Percentiles rank a stretch among this genome's conserved stretches.
Evolutionary conservation across 1,140 invertebrate species (phyloP).

Genomic region (Hydropsyche tenuis): DNA sequence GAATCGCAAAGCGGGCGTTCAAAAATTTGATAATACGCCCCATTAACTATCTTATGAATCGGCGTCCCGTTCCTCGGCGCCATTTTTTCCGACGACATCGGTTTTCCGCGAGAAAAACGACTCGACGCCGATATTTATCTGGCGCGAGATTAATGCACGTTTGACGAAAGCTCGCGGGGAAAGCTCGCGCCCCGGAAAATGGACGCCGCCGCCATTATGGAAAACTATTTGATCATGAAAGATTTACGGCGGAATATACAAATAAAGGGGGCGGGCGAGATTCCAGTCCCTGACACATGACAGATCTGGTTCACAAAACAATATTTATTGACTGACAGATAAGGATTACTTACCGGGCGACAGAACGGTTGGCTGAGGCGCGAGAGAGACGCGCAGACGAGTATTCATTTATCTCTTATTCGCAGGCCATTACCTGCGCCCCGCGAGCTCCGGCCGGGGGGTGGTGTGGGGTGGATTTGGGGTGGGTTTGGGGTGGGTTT

Average conservation of each 20-base stretch:
- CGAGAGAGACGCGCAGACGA: slow-evolving; percentile 35
- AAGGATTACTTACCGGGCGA: slow-evolving; percentile 41
- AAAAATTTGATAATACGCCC: too few species aligned
- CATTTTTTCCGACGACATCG: too few species aligned
- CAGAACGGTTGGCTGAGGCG: slow-evolving; percentile 29
- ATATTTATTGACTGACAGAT: slow-evolving; percentile 51
- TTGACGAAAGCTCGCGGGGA: neutral
- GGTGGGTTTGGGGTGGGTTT: slow-evolving; percentile 1
- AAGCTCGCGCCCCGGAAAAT: slow-evolving; percentile 26
- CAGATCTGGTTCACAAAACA: slow-evolving; percentile 51
- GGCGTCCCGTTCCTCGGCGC: too few species aligned
- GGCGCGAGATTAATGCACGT: slow-evolving; percentile 13
- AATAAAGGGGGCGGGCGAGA: slow-evolving; percentile 29
- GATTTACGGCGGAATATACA: slow-evolving; percentile 49
- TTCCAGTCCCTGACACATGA: slow-evolving; percentile 41
- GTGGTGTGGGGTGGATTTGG: neutral
- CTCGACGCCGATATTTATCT: too few species aligned
- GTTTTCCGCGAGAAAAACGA: too few species aligned
- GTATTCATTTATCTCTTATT: slow-evolving; percentile 51
- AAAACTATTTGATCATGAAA: slow-evolving; percentile 51
- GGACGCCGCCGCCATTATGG: slow-evolving; percentile 43
- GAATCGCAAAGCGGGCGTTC: too few species aligned
- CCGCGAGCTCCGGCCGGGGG: neutral
- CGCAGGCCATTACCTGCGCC: slow-evolving; percentile 50
- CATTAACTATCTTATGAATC: too few species aligned